Percentiles rank a stretch among this genome's conserved stretches.
These are phyloP conservation scores for Carabus problematicus DNA, from an alignment of 2,888 invertebrate genomes.

Conservation along the genomic window DNA sequence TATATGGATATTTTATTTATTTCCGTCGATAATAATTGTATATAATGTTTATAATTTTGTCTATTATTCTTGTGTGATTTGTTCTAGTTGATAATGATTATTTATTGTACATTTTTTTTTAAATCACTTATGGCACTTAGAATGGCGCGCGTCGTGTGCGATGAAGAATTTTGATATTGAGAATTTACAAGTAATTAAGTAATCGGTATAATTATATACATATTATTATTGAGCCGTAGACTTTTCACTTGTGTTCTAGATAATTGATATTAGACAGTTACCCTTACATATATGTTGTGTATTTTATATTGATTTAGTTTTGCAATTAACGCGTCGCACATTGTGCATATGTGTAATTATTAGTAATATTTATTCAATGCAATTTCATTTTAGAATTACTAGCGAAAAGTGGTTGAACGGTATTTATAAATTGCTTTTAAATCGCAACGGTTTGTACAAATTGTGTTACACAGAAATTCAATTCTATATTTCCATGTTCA, in stretches of 20 bases:
- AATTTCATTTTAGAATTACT: slow-evolving; percentile 1
- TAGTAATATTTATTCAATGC: no score
- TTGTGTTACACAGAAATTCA: slow-evolving; percentile 2
- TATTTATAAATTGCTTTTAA: slow-evolving; percentile 21
- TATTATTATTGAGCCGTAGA: not conserved
- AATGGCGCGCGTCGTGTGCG: not conserved
- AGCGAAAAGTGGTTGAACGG: slow-evolving; percentile 18
- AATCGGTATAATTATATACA: slow-evolving; percentile 5
- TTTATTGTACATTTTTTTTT: not conserved
- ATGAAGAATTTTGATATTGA: slow-evolving; percentile 1
- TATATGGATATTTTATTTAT: slow-evolving; percentile 7
- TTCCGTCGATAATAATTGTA: slow-evolving; percentile 3
- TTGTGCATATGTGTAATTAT: no score
- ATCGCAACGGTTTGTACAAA: slow-evolving; percentile 15
- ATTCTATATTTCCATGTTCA: not conserved
- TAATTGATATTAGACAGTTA: no score
- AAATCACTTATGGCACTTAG: not conserved
- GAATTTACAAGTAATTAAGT: not conserved
- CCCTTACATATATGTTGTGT: no score
- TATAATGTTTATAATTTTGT: slow-evolving; percentile 15
- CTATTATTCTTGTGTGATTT: not conserved
- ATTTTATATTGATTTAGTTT: no score
- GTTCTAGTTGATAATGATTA: not conserved
- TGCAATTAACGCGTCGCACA: no score
- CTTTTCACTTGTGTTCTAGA: no score